A percentile compares a stretch with the other conserved stretches of the same genome.
These are phyloP conservation scores for Drosophila arizonae DNA, from an alignment of 1,140 invertebrate species.

Conservation along the genomic window DNA sequence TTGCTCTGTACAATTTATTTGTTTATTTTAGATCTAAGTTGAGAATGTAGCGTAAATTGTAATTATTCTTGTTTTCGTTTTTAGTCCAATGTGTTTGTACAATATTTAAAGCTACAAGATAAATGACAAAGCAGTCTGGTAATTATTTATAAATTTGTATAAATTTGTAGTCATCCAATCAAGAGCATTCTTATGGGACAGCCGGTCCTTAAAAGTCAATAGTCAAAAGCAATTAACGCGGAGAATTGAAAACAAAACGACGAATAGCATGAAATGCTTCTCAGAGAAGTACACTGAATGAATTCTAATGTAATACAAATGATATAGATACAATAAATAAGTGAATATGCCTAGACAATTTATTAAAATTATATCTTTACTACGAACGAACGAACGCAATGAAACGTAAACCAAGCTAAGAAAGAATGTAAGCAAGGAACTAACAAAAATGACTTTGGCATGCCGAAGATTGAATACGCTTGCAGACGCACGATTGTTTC, in stretches of 20 bases:
- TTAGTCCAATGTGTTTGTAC: conserved; percentile 75
- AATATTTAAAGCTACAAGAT: conserved; percentile 40
- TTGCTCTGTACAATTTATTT: conserved; percentile 50
- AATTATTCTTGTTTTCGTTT: conserved; percentile 65
- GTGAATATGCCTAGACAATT: conserved; percentile 66
- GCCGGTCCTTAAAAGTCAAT: conserved; percentile 42
- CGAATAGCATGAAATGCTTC: conserved; percentile 78
- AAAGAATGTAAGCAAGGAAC: background rate
- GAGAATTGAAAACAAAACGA: conserved; percentile 72
- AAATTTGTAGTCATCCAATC: conserved; percentile 32
- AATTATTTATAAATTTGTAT: conserved; percentile 26
- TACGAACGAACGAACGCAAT: background rate
- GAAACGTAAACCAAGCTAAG: conserved; percentile 16
- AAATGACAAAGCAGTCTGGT: conserved; percentile 12
- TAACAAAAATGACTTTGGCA: conserved; percentile 14
- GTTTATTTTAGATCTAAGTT: conserved; percentile 62
- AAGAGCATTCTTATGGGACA: conserved; percentile 37
- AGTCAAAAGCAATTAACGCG: conserved; percentile 65
- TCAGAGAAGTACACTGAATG: conserved; percentile 60
- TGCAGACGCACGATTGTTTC: conserved; percentile 19
- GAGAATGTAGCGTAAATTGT: conserved; percentile 66
- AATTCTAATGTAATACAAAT: conserved; percentile 62
- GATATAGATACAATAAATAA: conserved; percentile 69
- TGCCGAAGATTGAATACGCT: conserved; percentile 23
- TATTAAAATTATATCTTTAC: conserved; percentile 52